Evolutionary conservation across 2,113 vertebrate genomes (phyloP), one percentile per base, ranked within the genome.

Genomic region (Limanda limanda): DNA sequence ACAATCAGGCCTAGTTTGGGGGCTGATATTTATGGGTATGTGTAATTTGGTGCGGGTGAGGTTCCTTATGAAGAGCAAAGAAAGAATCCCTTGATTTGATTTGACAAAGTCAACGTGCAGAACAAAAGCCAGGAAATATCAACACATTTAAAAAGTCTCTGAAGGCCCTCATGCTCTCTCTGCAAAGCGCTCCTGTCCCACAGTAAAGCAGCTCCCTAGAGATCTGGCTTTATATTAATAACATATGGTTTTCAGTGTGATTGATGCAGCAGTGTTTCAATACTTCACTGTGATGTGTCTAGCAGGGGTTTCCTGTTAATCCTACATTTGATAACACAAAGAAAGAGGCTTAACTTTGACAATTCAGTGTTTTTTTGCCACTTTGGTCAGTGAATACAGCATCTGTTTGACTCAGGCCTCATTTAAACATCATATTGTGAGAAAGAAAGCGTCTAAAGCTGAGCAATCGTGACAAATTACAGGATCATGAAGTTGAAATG

Each of bases 261-360:
- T 89, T 86, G 82, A 90, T 86, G 87, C 63, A 71, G 62, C 45
- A 17, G 63, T 86, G 70, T 83, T 85, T 68, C 71, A 81, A 79
- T 47, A 9, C 48, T 45, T 82, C 54, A 57, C 25, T 62, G 14
- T 84, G 74, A 91, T 90, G 85, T 79, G 24, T 86, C 54, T 85
- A 87, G 71, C 83, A 89, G 88, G 57, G 74, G 85, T 83, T 85
- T 90, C 78, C 84, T 86, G 68, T 81, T 60, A 84, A 84, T 91
- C 62, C 60, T 69, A 69, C 66, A 66, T 71, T 85, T 91, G 83
- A 79, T 80, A 68, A 54, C 54, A 73, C 60, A 68, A 68, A 68
- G 68, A 71, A 68, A 65, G 20, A 48, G 58, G 47, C 76, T 67
- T 59, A 62, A 67, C 9, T 67, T 63, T 56, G 51, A 77, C 64